Evolutionary conservation across 1,140 invertebrate species (phyloP), one percentile per base, ranked within the genome.

Genomic region (Drosophila lacertosa): DNA sequence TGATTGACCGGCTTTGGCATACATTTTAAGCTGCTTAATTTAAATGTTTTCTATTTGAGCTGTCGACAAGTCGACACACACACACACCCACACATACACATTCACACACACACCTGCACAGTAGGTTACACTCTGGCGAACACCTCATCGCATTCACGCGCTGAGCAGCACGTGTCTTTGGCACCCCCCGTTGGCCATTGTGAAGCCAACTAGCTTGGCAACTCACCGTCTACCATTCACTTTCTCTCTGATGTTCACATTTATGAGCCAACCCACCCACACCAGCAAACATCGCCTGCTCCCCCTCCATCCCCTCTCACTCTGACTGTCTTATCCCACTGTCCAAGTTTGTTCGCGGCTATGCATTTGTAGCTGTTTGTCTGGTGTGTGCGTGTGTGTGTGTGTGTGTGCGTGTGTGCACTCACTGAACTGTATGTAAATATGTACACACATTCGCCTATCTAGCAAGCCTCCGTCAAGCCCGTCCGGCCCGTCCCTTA

Each of bases 371-470:
- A 42, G 20, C 15, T 44, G 10, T 22, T 20, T 7, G 16, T 22
- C 18, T 22, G 16, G 33, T 10, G 22, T n/a, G 24, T n/a, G 29
- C 13, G 7, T 39, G 20, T 29, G 18, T 18, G 2, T 42, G 33
- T 29, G 13, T 18, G 44, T 47, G 11, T 63, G 62, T 39, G 40
- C 15, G 35, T 62, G 51, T 45, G 42, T 32, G 33, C 70, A 65
- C 58, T 55, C 82, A 80, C 51, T 86, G 81, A 84, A 88, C 81
- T 86, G 82, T 86, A 74, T 77, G 81, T 84, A 88, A 86, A 86
- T 86, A 86, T 86, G 82, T 88, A 77, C 77, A 67, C 42, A 65
- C 55, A 81, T 53, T 65, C 59, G 77, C 48, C 58, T 53, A 65
- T 57, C 64, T 54, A 55, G 33, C 66, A 47, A 60, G 50, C 50